These are phyloP conservation scores for Hemaris fuciformis DNA, from an alignment of 2,888 invertebrate species.

Conservation along the genomic window DNA sequence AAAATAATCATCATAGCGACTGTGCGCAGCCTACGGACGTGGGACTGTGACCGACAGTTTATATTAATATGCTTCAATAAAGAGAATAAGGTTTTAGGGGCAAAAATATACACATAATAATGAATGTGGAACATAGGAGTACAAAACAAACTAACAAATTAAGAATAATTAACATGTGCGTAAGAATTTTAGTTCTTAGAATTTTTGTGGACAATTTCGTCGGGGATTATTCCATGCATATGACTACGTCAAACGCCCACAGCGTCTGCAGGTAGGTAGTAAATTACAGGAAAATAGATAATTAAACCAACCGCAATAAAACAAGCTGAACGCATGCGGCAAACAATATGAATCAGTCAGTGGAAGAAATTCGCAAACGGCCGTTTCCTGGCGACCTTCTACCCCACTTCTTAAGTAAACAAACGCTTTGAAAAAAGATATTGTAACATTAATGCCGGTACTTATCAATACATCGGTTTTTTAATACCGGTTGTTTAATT, in stretches of 20 bases:
- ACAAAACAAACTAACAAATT: background rate
- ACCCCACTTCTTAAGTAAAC: constrained; percentile 19
- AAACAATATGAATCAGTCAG: constrained; percentile 33
- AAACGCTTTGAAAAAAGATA: constrained; percentile 19
- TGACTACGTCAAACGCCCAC: constrained; percentile 21
- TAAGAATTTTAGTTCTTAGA: background rate
- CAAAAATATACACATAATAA: background rate
- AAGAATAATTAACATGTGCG: background rate
- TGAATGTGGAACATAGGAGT: background rate
- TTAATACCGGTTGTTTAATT: background rate
- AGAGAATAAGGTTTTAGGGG: background rate
- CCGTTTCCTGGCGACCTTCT: constrained; percentile 42
- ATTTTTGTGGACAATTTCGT: background rate
- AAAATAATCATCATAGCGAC: background rate
- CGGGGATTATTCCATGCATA: constrained; percentile 11
- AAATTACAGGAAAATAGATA: constrained; percentile 23
- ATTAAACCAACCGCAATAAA: constrained; percentile 27
- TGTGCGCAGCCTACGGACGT: background rate
- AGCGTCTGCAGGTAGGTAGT: background rate
- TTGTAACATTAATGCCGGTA: background rate
- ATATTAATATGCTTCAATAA: background rate
- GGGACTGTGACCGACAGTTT: background rate
- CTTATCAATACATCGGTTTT: background rate
- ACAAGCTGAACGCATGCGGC: constrained; percentile 29
- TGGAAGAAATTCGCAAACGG: constrained; percentile 38